Percentiles rank a stretch among this genome's conserved stretches.
phyloP scores from a whole-genome alignment of 2,113 vertebrate genomes.

The Dendrocopos noguchii region DNA sequence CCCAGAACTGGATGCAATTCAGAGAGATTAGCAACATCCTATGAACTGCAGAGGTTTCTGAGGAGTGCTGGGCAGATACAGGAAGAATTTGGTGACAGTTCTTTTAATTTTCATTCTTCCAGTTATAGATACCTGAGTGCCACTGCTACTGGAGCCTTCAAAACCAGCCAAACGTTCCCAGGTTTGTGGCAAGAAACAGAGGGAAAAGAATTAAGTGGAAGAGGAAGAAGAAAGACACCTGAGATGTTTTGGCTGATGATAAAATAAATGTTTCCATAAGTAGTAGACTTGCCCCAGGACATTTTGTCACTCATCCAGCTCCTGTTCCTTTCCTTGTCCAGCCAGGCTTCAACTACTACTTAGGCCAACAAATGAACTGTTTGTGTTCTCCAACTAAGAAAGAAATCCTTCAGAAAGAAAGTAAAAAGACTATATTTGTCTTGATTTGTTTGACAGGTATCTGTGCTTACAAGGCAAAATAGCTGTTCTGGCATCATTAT shows the following conservation, averaged over 20 bases:
- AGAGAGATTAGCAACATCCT: too few species aligned
- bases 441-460: not conserved
- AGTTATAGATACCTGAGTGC: too few species aligned
- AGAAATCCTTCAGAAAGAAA: not conserved
- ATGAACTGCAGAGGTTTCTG: too few species aligned
- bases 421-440: not conserved
- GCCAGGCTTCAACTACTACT: not conserved
- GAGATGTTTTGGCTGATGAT: constrained; percentile 11
- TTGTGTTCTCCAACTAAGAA: not conserved
- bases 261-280: not conserved
- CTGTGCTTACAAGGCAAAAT: not conserved
- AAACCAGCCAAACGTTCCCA: too few species aligned
- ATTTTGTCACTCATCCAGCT: not conserved
- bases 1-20: too few species aligned
- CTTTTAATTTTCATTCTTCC: too few species aligned
- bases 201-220: not conserved
- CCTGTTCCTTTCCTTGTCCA: not conserved
- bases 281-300: not conserved
- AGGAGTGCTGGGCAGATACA: too few species aligned
- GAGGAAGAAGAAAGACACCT: not conserved
- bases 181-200: too few species aligned
- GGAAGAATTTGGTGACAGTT: too few species aligned
- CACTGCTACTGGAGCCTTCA: too few species aligned
- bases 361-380: not conserved
- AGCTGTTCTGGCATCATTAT: not conserved